A percentile compares a stretch with the other conserved stretches of the same genome.
These are phyloP conservation scores for Protonibea diacanthus DNA, from an alignment of 2,797 vertebrate species.

Conservation along the genomic window DNA sequence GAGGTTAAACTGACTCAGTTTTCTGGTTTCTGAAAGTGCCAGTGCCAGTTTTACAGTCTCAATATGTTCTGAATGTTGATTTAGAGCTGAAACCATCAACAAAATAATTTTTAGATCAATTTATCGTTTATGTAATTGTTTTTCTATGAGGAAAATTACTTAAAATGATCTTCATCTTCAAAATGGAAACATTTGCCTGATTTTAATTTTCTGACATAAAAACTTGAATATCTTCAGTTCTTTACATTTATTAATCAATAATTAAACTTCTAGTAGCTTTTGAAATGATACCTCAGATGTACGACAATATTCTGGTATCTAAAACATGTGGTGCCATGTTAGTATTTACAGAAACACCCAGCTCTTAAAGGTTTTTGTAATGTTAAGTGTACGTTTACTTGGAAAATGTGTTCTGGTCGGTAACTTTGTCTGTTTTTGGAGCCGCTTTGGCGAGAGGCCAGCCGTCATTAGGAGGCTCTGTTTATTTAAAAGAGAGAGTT, in stretches of 20 bases:
- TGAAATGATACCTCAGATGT: neutral
- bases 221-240: neutral
- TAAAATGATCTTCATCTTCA: neutral
- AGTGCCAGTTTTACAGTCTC: too few species aligned
- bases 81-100: too few species aligned
- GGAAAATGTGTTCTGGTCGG: neutral
- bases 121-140: too few species aligned
- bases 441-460: constrained; percentile 13
- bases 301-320: neutral
- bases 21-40: too few species aligned
- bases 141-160: too few species aligned
- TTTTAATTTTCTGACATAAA: neutral
- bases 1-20: too few species aligned
- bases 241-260: neutral
- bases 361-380: neutral
- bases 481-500: constrained; percentile 34
- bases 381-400: neutral
- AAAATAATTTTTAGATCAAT: too few species aligned
- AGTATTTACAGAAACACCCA: neutral
- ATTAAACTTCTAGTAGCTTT: neutral
- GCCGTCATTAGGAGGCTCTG: constrained; percentile 43
- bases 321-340: neutral
- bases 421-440: constrained; percentile 40
- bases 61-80: too few species aligned
- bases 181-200: neutral